These are phyloP conservation scores for Alsophila aescularia DNA, from an alignment of 2,888 invertebrate species.

Conservation along the genomic window DNA sequence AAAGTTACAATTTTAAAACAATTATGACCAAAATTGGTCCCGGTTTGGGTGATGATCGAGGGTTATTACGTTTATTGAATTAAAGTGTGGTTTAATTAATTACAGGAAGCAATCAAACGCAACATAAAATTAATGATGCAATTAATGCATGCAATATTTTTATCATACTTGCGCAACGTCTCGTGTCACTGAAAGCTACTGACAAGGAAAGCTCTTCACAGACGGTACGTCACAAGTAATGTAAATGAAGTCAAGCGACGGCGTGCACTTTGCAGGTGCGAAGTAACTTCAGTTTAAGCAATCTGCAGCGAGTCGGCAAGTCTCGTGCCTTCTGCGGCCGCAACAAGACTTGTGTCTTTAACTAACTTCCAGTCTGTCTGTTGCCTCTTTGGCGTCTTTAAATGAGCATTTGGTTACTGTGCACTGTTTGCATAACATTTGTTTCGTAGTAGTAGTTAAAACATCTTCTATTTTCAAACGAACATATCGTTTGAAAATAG, in stretches of 20 bases:
- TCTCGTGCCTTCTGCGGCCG: constrained; percentile 17
- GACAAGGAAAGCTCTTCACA: constrained; percentile 12
- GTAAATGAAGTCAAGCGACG: constrained; percentile 54
- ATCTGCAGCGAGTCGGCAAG: constrained; percentile 23
- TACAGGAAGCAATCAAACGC: too few species aligned
- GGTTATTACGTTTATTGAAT: constrained; percentile 32
- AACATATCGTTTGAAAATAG: not conserved
- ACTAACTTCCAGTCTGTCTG: constrained; percentile 23
- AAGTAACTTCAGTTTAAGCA: constrained; percentile 28
- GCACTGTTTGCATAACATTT: not conserved
- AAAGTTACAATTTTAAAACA: constrained; percentile 37
- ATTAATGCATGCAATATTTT: not conserved
- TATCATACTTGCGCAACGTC: not conserved
- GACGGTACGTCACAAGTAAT: constrained; percentile 48
- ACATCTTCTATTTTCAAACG: not conserved
- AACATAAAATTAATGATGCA: too few species aligned
- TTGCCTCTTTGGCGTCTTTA: constrained; percentile 12
- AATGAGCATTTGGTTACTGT: constrained; percentile 10
- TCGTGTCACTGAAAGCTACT: not conserved
- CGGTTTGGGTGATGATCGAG: constrained; percentile 41
- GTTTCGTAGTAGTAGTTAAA: not conserved
- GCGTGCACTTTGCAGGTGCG: constrained; percentile 55
- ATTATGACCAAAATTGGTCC: constrained; percentile 42
- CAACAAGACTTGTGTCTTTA: constrained; percentile 25
- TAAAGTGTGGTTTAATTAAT: constrained; percentile 19